Percentiles rank a stretch among this genome's conserved stretches.
Conservation (phyloP, 1,140 invertebrate genomes). For the Tyrophagus putrescentiae region DNA sequence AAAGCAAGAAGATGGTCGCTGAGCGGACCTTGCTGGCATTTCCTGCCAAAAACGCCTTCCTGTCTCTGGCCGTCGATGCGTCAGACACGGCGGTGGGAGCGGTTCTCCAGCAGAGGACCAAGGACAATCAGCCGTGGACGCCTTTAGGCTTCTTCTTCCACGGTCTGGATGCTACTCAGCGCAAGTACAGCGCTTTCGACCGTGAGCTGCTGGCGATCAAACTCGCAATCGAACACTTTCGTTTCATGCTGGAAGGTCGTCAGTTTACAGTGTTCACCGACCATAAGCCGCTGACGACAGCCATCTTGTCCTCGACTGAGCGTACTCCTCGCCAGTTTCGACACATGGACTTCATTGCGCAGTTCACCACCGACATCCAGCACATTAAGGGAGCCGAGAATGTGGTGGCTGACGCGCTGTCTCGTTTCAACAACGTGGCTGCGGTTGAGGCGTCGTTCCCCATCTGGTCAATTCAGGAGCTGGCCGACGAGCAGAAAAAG, state of each 20-base stretch:
- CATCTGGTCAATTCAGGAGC: slow-evolving; percentile 17
- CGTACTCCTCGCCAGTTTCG: slow-evolving; percentile 25
- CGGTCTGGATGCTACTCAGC: slow-evolving; percentile 21
- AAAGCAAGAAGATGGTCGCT: slow-evolving; percentile 32
- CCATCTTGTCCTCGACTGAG: slow-evolving; percentile 23
- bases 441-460: too few species aligned
- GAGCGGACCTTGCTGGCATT: slow-evolving; percentile 19
- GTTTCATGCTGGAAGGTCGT: slow-evolving; percentile 29
- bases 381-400: slow-evolving; percentile 33
- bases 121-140: slow-evolving; percentile 19
- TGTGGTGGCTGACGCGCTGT: slow-evolving; percentile 15
- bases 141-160: slow-evolving; percentile 22
- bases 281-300: slow-evolving; percentile 29
- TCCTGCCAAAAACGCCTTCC: slow-evolving; percentile 11
- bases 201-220: slow-evolving; percentile 28
- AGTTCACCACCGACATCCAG: slow-evolving; percentile 32
- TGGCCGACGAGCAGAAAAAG: slow-evolving; percentile 17
- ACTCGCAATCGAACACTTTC: slow-evolving; percentile 28
- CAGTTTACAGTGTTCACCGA: slow-evolving; percentile 28
- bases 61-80: slow-evolving; percentile 23
- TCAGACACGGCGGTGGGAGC: slow-evolving; percentile 25
- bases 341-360: slow-evolving; percentile 33
- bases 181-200: slow-evolving; percentile 25
- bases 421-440: slow-evolving; percentile 7
- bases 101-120: slow-evolving; percentile 18